These are phyloP conservation scores for Salticus scenicus DNA, from an alignment of 2,888 invertebrate genomes.

Conservation along the genomic window DNA sequence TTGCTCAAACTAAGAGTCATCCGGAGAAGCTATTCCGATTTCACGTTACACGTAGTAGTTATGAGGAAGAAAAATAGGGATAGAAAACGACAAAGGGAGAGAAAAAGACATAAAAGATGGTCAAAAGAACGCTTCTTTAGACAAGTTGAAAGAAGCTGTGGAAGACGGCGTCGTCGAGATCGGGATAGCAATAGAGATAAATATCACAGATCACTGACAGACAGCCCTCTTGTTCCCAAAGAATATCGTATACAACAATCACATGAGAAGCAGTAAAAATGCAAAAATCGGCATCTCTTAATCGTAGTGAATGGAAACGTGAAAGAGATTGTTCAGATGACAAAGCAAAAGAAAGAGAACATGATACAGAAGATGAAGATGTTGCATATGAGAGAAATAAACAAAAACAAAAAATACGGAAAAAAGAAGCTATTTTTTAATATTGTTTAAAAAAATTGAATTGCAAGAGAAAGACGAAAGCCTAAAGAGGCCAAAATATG, in stretches of 20 bases:
- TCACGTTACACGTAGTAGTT: too few relatives aligned
- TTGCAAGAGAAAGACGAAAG: too few relatives aligned
- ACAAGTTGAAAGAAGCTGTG: slow-evolving; percentile 70
- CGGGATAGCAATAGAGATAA: slow-evolving; percentile 18
- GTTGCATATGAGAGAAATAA: too few relatives aligned
- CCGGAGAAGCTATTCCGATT: too few relatives aligned
- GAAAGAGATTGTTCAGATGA: slow-evolving; percentile 72
- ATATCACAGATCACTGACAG: slow-evolving; percentile 40
- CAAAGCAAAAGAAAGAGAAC: too few relatives aligned
- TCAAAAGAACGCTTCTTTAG: slow-evolving; percentile 74
- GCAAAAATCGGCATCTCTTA: slow-evolving; percentile 73
- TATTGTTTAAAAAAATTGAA: too few relatives aligned
- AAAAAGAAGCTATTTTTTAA: too few relatives aligned
- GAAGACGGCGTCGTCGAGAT: slow-evolving; percentile 39
- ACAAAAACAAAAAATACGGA: too few relatives aligned
- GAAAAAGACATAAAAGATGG: slow-evolving; percentile 73
- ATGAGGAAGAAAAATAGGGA: too few relatives aligned
- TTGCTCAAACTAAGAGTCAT: too few relatives aligned
- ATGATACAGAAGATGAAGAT: too few relatives aligned
- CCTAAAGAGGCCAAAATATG: too few relatives aligned
- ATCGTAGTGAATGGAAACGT: slow-evolving; percentile 73
- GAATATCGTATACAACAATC: slow-evolving; percentile 49
- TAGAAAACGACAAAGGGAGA: slow-evolving; percentile 74
- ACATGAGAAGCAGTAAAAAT: slow-evolving; percentile 78
- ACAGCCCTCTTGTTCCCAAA: slow-evolving; percentile 48